These are phyloP conservation scores for Notospermus geniculatus DNA, from an alignment of 1,140 invertebrate genomes.

Conservation along the genomic window DNA sequence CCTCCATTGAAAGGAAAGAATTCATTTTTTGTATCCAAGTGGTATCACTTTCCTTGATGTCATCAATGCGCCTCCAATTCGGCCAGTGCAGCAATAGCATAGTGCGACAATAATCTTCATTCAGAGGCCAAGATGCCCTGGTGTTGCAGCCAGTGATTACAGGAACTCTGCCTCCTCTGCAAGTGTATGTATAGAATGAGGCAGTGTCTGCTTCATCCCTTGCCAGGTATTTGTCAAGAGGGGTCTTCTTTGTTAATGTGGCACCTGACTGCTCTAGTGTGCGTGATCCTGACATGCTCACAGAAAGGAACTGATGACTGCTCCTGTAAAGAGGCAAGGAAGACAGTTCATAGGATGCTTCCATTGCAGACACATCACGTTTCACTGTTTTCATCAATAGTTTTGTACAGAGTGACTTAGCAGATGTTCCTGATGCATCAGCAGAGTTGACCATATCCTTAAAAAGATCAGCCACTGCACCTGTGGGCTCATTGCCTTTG, in stretches of 20 bases:
- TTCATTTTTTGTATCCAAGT: constrained; percentile 16
- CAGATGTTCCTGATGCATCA: neutral
- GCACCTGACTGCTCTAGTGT: neutral
- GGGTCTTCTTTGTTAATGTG: neutral
- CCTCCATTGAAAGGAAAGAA: neutral
- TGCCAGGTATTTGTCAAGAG: neutral
- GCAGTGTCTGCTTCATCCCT: neutral
- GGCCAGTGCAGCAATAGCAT: neutral
- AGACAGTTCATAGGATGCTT: neutral
- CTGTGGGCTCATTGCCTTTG: neutral
- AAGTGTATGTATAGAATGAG: neutral
- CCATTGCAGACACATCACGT: neutral
- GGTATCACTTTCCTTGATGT: neutral
- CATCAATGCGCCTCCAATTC: neutral
- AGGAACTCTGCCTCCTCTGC: neutral
- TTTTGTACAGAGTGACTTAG: neutral
- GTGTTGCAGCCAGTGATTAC: neutral
- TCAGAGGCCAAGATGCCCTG: neutral
- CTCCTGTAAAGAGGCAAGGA: neutral
- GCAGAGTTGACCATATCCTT: neutral
- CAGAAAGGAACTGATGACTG: neutral
- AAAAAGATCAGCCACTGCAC: constrained; percentile 1
- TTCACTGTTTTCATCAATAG: neutral
- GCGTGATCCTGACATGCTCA: neutral
- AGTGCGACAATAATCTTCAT: neutral